Percentiles rank a stretch among this genome's conserved stretches.
phyloP scores from a whole-genome alignment of 2,888 invertebrate species.

The Synergus laeviventris region DNA sequence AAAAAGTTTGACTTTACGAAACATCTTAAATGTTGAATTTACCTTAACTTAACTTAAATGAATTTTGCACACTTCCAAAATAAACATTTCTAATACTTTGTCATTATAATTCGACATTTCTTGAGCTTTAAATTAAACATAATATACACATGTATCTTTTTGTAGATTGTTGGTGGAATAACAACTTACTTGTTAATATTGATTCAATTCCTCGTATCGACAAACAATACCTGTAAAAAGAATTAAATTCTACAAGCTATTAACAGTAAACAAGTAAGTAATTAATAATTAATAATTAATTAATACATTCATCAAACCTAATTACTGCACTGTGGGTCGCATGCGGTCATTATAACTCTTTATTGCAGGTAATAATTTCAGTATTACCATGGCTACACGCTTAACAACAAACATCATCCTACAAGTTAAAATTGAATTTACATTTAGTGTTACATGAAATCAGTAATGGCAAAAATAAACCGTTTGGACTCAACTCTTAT shows the following conservation, averaged over 20 bases:
- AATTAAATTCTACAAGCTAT: neutral
- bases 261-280: too few relatives aligned
- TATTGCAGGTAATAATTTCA: neutral
- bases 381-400: neutral
- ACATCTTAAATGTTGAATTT: too few relatives aligned
- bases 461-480: neutral
- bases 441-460: neutral
- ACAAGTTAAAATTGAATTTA: neutral
- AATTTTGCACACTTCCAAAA: too few relatives aligned
- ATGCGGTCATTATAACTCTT: neutral
- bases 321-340: too few relatives aligned
- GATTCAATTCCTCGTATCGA: constrained; percentile 58
- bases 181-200: constrained; percentile 65
- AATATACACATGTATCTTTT: constrained; percentile 42
- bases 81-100: neutral
- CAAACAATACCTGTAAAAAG: neutral
- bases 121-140: neutral
- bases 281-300: too few relatives aligned
- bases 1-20: too few relatives aligned
- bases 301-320: too few relatives aligned
- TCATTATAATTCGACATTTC: neutral
- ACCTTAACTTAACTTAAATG: too few relatives aligned
- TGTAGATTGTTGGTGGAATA: constrained; percentile 64
- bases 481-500: constrained; percentile 64
- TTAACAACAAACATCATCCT: neutral